Conservation (phyloP, 2,113 vertebrate species). For the Drymodes brunneopygia region DNA sequence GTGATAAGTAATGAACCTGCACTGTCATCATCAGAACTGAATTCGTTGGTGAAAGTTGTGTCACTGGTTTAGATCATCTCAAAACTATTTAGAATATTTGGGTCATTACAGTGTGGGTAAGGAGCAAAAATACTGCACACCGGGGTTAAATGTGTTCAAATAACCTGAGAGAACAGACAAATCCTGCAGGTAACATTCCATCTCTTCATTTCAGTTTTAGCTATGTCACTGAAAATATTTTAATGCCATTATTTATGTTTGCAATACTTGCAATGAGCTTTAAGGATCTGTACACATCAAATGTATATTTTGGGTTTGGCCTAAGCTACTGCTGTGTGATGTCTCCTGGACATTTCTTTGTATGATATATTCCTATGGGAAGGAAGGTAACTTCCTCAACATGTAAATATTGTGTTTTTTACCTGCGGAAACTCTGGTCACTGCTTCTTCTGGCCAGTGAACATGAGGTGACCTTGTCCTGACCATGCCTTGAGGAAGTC, state of each 20-base stretch:
- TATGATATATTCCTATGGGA: conserved; percentile 53
- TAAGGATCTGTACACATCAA: conserved; percentile 65
- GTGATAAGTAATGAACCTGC: neutral
- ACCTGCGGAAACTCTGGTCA: conserved; percentile 23
- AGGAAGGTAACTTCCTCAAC: conserved; percentile 55
- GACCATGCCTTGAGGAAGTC: neutral
- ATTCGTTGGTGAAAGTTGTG: neutral
- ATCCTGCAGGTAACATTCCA: conserved; percentile 16
- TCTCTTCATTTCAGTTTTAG: conserved; percentile 29
- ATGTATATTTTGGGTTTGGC: conserved; percentile 74
- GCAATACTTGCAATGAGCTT: conserved; percentile 68
- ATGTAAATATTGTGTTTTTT: conserved; percentile 71
- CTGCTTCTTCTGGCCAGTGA: neutral
- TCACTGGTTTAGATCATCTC: neutral
- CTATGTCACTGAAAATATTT: conserved; percentile 30
- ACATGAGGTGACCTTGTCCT: neutral
- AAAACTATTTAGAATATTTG: neutral
- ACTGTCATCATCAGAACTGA: neutral
- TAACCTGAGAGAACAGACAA: neutral
- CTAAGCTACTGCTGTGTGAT: conserved; percentile 55
- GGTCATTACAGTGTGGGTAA: neutral
- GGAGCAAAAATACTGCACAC: neutral
- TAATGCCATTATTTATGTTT: neutral
- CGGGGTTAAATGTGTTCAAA: neutral
- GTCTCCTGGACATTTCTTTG: conserved; percentile 51